phyloP scores from a whole-genome alignment of 2,797 vertebrate genomes.

The Rhinogobio ventralis region DNA sequence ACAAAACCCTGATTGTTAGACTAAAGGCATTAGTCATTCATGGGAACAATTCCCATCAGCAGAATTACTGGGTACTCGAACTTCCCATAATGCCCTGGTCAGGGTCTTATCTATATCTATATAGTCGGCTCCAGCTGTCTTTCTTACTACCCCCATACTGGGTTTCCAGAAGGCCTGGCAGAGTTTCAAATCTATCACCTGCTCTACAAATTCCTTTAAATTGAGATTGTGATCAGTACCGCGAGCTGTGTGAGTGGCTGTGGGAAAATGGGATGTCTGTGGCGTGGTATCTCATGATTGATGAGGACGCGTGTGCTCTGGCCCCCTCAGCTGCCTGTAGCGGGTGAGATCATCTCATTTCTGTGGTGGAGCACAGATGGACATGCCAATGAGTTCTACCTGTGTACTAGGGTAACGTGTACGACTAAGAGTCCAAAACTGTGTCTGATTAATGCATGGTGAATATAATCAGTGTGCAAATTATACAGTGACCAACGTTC shows the following conservation, averaged over 20 bases:
- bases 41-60: slow-evolving; percentile 24
- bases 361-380: slow-evolving; percentile 20
- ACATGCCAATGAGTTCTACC: slow-evolving; percentile 6
- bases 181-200: slow-evolving; percentile 48
- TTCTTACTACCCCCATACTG: slow-evolving; percentile 33
- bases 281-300: slow-evolving; percentile 33
- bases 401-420: neutral
- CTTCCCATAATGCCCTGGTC: slow-evolving; percentile 14
- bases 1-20: slow-evolving; percentile 13
- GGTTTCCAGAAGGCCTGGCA: slow-evolving; percentile 37
- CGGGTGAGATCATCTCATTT: slow-evolving; percentile 41
- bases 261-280: slow-evolving; percentile 42
- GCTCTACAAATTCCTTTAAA: slow-evolving; percentile 45
- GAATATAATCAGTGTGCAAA: neutral
- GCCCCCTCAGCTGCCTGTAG: slow-evolving; percentile 20
- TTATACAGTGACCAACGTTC: neutral
- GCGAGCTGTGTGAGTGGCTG: slow-evolving; percentile 20
- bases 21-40: slow-evolving; percentile 22
- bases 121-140: slow-evolving; percentile 40
- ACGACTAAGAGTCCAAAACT: neutral
- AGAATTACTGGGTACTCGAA: neutral
- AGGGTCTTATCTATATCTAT: slow-evolving; percentile 36
- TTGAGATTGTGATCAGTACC: slow-evolving; percentile 43
- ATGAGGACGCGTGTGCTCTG: slow-evolving; percentile 25
- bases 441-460: neutral